These are phyloP conservation scores for Tetragonisca angustula DNA, from an alignment of 2,888 invertebrate species.

Conservation along the genomic window DNA sequence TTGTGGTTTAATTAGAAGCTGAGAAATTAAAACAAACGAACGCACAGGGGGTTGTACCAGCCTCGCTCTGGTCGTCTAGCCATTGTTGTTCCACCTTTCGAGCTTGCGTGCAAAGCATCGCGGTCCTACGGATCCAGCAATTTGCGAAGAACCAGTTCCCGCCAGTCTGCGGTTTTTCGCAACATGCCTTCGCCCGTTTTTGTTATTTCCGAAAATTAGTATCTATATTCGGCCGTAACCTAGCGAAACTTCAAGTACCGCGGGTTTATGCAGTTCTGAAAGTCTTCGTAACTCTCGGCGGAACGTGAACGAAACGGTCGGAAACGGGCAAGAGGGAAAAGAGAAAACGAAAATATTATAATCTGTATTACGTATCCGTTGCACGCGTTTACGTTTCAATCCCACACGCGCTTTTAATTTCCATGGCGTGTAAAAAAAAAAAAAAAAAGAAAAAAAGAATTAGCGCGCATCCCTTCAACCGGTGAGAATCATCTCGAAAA, in stretches of 20 bases:
- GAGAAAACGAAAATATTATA: not conserved
- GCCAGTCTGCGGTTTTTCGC: conserved; percentile 1
- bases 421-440: too few species aligned
- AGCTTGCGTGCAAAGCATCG: conserved; percentile 41
- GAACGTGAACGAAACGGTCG: not conserved
- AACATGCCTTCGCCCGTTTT: not conserved
- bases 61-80: conserved; percentile 29
- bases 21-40: conserved; percentile 73
- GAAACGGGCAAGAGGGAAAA: not conserved
- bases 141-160: conserved; percentile 42
- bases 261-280: not conserved
- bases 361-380: not conserved
- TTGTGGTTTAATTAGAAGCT: conserved; percentile 72
- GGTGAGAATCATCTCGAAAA: not conserved
- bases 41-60: conserved; percentile 25
- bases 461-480: not conserved
- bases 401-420: too few species aligned
- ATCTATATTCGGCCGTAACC: not conserved
- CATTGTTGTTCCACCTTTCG: conserved; percentile 53
- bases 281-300: not conserved
- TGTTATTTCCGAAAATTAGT: conserved; percentile 52
- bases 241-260: not conserved
- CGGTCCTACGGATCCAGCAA: conserved; percentile 33
- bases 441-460: not conserved
- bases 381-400: not conserved